phyloP scores from a whole-genome alignment of 2,797 vertebrate species.

The Garrulus glandarius region DNA sequence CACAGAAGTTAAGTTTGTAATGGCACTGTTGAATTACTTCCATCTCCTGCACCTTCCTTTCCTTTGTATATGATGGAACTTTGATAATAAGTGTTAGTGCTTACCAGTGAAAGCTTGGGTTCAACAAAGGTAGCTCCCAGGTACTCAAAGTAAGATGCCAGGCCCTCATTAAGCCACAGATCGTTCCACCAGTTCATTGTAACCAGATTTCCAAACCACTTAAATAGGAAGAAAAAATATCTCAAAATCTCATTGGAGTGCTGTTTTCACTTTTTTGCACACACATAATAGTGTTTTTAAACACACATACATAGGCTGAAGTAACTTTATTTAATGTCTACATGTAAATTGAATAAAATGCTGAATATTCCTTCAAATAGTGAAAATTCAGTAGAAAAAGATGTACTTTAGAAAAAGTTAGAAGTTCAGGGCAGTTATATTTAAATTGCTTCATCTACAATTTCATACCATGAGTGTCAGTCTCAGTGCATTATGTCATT shows the following conservation, averaged over 20 bases:
- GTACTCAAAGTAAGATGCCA: slow-evolving; percentile 77
- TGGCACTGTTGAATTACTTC: background rate
- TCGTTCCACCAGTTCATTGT: slow-evolving; percentile 83
- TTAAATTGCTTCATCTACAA: background rate
- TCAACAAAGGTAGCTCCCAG: slow-evolving; percentile 53
- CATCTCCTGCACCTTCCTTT: background rate
- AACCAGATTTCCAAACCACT: slow-evolving; percentile 86
- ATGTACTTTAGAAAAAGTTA: background rate
- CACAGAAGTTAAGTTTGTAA: background rate
- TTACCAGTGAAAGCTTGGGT: slow-evolving; percentile 64
- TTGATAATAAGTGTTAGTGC: background rate
- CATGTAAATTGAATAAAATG: background rate
- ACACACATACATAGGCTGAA: background rate
- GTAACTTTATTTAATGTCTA: background rate
- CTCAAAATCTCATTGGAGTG: background rate
- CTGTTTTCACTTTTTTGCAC: background rate
- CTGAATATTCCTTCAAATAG: background rate
- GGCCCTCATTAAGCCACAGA: slow-evolving; percentile 81
- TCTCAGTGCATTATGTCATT: background rate
- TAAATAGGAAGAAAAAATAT: slow-evolving; percentile 23
- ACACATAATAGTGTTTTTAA: background rate
- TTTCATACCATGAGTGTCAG: background rate
- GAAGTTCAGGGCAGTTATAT: background rate
- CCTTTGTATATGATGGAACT: background rate
- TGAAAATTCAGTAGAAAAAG: background rate